These are phyloP conservation scores for Hemicordylus capensis DNA, from an alignment of 2,113 vertebrate genomes.

Conservation along the genomic window DNA sequence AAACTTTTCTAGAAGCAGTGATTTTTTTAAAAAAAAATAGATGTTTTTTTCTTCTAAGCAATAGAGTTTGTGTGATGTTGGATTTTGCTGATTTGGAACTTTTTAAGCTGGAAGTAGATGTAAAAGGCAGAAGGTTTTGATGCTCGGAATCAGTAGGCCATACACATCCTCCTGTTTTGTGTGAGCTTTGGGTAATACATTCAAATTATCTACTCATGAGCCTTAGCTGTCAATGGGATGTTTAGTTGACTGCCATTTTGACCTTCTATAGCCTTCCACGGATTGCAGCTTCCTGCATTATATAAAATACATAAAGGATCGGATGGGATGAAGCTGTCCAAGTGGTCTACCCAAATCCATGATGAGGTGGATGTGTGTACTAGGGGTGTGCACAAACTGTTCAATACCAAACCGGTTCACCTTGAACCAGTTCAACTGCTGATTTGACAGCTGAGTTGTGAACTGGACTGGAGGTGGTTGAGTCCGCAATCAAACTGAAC, in stretches of 20 bases:
- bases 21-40: constrained; percentile 60
- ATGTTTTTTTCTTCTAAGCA: constrained; percentile 49
- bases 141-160: not conserved
- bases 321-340: too few species aligned
- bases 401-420: too few species aligned
- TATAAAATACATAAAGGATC: too few species aligned
- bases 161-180: not conserved
- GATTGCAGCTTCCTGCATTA: not conserved
- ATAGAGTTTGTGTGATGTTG: constrained; percentile 41
- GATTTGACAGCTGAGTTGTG: too few species aligned
- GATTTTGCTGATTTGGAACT: not conserved
- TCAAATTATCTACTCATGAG: too few species aligned
- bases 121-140: not conserved
- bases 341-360: too few species aligned
- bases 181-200: not conserved
- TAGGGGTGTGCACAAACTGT: too few species aligned
- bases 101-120: not conserved
- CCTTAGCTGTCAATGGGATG: not conserved
- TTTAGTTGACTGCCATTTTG: not conserved
- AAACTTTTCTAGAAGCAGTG: constrained; percentile 68
- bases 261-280: not conserved
- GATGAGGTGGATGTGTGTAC: too few species aligned
- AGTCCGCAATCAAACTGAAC: too few species aligned
- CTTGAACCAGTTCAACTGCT: too few species aligned
- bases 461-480: too few species aligned